phyloP scores from a whole-genome alignment of 2,113 vertebrate species.

The Rhinoderma darwinii region DNA sequence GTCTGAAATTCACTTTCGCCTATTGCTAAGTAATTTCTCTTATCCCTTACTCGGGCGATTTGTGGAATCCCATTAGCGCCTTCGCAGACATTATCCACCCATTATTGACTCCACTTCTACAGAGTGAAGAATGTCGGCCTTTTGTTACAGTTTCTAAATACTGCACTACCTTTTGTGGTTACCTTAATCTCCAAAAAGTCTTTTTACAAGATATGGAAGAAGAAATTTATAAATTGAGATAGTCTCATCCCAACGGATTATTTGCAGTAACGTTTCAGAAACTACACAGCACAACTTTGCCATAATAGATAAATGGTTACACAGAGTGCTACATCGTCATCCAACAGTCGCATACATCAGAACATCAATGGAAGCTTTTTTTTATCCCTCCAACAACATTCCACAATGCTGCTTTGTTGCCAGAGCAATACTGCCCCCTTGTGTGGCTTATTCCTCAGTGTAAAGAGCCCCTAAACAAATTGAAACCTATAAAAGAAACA shows the following conservation, averaged over 20 bases:
- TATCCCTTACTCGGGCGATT: not conserved
- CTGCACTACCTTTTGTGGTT: not conserved
- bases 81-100: not conserved
- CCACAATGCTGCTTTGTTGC: not conserved
- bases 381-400: not conserved
- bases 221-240: not conserved
- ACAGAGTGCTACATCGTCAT: not conserved
- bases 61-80: constrained; percentile 1
- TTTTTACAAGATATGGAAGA: not conserved
- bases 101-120: not conserved
- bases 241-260: not conserved
- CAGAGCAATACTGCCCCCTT: not conserved
- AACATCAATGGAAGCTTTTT: not conserved
- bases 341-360: not conserved
- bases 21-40: not conserved
- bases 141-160: not conserved
- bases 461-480: not conserved
- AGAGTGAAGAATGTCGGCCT: not conserved
- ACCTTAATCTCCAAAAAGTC: not conserved
- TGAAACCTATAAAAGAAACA: not conserved
- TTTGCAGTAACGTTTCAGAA: not conserved
- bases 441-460: not conserved
- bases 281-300: not conserved
- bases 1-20: not conserved
- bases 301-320: too few relatives aligned